Evolutionary conservation across 2,797 vertebrate genomes (phyloP).

Genomic region (Sebastes steindachneri): DNA sequence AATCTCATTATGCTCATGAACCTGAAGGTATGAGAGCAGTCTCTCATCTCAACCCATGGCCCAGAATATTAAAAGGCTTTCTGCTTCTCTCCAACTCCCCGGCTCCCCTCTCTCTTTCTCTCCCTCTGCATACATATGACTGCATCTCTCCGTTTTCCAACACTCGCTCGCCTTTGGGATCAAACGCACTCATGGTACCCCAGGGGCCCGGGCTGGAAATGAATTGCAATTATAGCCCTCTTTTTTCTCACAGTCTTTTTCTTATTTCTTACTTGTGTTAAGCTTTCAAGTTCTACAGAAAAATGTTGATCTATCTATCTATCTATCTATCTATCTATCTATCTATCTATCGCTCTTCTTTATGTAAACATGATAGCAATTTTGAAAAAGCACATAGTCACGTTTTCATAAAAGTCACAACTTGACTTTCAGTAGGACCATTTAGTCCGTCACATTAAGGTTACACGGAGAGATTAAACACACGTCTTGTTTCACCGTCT

Average conservation of each 20-base stretch:
- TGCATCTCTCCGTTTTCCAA: conserved; percentile 64
- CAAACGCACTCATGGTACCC: conserved; percentile 68
- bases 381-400: background rate
- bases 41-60: conserved; percentile 79
- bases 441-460: background rate
- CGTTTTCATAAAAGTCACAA: background rate
- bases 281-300: background rate
- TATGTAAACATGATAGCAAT: background rate
- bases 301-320: background rate
- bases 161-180: conserved; percentile 73
- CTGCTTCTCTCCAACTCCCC: conserved; percentile 40
- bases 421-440: background rate
- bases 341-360: background rate
- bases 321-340: background rate
- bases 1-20: conserved; percentile 85
- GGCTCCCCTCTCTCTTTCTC: conserved; percentile 28
- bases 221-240: conserved; percentile 90
- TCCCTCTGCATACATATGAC: conserved; percentile 68
- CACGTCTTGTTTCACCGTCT: background rate
- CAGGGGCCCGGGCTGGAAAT: conserved; percentile 81
- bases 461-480: background rate
- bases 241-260: conserved; percentile 57
- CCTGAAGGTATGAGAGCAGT: conserved; percentile 83
- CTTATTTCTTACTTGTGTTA: conserved; percentile 60
- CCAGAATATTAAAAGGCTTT: conserved; percentile 80